phyloP scores from a whole-genome alignment of 35 echinoderm and acorn worm species.

The Ophioderma brevispina region DNA sequence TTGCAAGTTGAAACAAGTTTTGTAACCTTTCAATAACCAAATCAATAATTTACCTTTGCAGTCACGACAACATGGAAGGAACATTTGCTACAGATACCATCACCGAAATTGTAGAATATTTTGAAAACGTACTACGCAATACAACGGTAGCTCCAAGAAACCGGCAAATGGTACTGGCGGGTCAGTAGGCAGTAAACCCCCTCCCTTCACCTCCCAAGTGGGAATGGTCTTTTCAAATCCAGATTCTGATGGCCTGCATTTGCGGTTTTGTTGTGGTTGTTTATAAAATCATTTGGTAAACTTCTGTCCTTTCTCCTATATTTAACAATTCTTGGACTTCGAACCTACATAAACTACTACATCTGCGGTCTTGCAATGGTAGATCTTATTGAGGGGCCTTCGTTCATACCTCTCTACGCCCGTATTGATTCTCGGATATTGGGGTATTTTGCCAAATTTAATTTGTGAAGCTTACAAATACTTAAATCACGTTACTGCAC shows the following conservation, averaged over 20 bases:
- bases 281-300: constrained; percentile 29
- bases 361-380: constrained; percentile 54
- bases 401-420: constrained; percentile 3
- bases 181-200: not conserved
- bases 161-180: not conserved
- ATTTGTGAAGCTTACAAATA: constrained; percentile 15
- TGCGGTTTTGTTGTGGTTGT: not conserved
- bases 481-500: not conserved
- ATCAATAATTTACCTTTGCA: no score
- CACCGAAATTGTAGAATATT: not conserved
- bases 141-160: not conserved
- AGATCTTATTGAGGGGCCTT: constrained; percentile 27
- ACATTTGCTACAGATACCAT: no score
- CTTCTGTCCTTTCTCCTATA: constrained; percentile 32
- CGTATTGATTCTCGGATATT: not conserved
- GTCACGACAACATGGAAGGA: no score
- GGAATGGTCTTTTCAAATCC: constrained; percentile 10
- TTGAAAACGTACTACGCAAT: not conserved
- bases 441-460: not conserved
- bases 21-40: no score
- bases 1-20: no score
- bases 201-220: constrained; percentile 37
- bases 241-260: not conserved
- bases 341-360: constrained; percentile 52
- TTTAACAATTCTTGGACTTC: constrained; percentile 11